These are phyloP conservation scores for Platalea minor DNA, from an alignment of 2,797 vertebrate species.

Conservation along the genomic window DNA sequence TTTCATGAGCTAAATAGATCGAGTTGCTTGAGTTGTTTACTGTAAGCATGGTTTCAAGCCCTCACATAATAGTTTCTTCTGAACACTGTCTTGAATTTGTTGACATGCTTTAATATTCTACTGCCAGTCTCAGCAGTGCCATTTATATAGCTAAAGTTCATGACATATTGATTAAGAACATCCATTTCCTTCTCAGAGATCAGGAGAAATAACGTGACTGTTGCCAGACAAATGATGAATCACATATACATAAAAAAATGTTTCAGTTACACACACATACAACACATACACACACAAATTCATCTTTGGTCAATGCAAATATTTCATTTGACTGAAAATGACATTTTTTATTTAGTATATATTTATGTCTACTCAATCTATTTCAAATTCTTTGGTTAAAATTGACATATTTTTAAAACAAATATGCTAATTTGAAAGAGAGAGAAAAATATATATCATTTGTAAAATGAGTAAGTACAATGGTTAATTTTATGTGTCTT, in stretches of 20 bases:
- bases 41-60: neutral
- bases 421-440: neutral
- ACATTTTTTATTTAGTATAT: neutral
- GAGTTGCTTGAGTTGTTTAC: neutral
- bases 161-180: slow-evolving; percentile 49
- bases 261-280: neutral
- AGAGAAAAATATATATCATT: neutral
- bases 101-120: slow-evolving; percentile 32
- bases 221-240: slow-evolving; percentile 21
- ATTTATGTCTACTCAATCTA: neutral
- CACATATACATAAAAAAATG: neutral
- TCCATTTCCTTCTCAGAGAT: slow-evolving; percentile 15
- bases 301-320: neutral
- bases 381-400: neutral
- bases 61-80: neutral
- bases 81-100: neutral
- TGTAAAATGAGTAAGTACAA: neutral
- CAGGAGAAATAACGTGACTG: neutral
- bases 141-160: slow-evolving; percentile 43
- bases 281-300: neutral
- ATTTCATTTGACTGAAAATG: neutral
- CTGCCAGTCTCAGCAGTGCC: neutral
- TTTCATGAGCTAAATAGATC: neutral
- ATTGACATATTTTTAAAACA: neutral
- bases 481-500: neutral